phyloP scores from a whole-genome alignment of 2,888 invertebrate genomes.

The Serripes groenlandicus region DNA sequence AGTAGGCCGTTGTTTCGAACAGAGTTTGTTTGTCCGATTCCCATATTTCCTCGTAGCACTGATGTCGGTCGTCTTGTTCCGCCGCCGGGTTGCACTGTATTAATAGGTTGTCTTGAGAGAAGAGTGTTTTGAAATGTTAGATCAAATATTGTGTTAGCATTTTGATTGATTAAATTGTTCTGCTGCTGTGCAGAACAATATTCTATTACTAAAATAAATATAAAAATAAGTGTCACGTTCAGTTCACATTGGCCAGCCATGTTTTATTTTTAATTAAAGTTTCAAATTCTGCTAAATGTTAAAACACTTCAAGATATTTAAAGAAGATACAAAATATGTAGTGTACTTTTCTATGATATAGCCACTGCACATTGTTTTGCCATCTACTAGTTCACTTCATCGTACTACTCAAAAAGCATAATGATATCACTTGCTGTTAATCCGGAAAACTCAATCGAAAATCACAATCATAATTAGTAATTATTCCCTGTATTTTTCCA shows the following conservation, averaged over 20 bases:
- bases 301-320: neutral
- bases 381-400: neutral
- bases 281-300: neutral
- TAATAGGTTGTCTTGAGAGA: neutral
- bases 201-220: neutral
- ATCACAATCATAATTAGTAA: too few species aligned
- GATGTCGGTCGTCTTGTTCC: too few species aligned
- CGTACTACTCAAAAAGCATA: too few species aligned
- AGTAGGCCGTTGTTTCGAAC: neutral
- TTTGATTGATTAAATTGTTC: slow-evolving; percentile 8
- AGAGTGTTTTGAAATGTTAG: slow-evolving; percentile 6
- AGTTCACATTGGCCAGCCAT: neutral
- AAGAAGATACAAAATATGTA: neutral
- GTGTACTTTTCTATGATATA: neutral
- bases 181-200: slow-evolving; percentile 12
- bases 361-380: neutral
- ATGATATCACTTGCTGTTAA: too few species aligned
- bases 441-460: too few species aligned
- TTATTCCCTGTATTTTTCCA: too few species aligned
- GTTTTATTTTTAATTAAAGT: neutral
- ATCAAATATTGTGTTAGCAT: neutral
- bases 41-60: too few species aligned
- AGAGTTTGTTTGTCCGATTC: too few species aligned
- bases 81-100: too few species aligned
- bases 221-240: neutral